Evolutionary conservation across 2,888 invertebrate genomes (phyloP).

Genomic region (Lomographa bimaculata): DNA sequence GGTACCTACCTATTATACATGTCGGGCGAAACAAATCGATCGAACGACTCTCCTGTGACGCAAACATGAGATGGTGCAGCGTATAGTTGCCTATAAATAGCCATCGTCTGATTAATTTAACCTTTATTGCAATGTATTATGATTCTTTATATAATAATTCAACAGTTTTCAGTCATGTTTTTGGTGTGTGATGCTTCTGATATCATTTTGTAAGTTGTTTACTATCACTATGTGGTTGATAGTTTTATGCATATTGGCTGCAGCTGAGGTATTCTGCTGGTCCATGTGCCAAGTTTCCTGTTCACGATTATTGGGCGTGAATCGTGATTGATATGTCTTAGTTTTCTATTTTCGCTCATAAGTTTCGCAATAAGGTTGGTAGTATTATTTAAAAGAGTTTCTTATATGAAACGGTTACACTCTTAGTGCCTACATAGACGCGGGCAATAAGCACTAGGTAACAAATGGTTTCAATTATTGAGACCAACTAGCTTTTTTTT

Average conservation of each 20-base stretch:
- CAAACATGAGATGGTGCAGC: too few species aligned
- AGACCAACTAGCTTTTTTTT: too few species aligned
- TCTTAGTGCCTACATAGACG: too few species aligned
- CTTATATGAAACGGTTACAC: too few species aligned
- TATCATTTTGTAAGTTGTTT: slow-evolving; percentile 16
- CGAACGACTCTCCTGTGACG: slow-evolving; percentile 7
- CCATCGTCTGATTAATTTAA: too few species aligned
- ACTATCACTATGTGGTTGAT: slow-evolving; percentile 16
- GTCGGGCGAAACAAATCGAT: slow-evolving; percentile 9
- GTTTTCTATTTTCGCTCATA: background rate
- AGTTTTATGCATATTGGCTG: slow-evolving; percentile 17
- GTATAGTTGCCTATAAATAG: too few species aligned
- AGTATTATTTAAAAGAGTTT: too few species aligned
- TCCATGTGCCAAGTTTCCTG: slow-evolving; percentile 18
- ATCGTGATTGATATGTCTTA: too few species aligned
- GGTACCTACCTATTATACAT: background rate
- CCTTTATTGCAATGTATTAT: slow-evolving; percentile 1
- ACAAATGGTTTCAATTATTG: too few species aligned
- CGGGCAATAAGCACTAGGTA: too few species aligned
- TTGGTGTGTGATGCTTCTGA: slow-evolving; percentile 1
- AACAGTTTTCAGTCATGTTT: background rate
- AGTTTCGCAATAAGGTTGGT: too few species aligned
- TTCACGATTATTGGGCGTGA: slow-evolving; percentile 6
- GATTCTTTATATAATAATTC: slow-evolving; percentile 2
- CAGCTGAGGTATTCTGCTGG: slow-evolving; percentile 10